These are phyloP conservation scores for Leucoraja erinaceus DNA, from an alignment of 2,113 vertebrate genomes.

Conservation along the genomic window DNA sequence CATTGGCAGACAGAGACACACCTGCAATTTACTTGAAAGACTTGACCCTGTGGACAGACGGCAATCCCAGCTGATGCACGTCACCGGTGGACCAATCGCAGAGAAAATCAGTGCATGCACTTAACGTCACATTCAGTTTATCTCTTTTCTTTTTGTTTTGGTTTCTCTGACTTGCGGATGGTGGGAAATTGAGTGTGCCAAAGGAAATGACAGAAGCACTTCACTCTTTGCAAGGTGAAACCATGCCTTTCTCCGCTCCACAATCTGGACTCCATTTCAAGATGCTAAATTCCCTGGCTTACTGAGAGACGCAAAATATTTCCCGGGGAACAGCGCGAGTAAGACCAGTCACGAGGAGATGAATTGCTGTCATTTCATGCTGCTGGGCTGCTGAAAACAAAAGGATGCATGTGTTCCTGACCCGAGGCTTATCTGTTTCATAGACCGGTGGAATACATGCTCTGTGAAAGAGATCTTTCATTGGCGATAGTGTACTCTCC, in stretches of 20 bases:
- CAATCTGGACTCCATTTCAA: background rate
- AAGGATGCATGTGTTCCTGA: background rate
- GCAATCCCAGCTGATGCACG: background rate
- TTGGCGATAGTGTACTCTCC: background rate
- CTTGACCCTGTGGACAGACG: slow-evolving; percentile 30
- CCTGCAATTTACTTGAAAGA: slow-evolving; percentile 46
- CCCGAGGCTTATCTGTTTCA: background rate
- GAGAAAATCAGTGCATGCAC: slow-evolving; percentile 16
- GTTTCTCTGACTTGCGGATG: background rate
- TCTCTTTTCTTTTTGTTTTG: slow-evolving; percentile 5
- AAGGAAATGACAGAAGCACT: slow-evolving; percentile 2
- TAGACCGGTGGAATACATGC: background rate
- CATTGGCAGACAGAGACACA: slow-evolving; percentile 47
- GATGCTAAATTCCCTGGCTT: slow-evolving; percentile 22
- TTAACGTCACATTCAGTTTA: slow-evolving; percentile 23
- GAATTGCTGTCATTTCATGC: background rate
- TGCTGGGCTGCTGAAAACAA: background rate
- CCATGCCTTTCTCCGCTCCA: background rate
- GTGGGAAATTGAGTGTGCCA: background rate
- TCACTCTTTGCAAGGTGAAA: background rate
- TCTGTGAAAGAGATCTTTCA: background rate
- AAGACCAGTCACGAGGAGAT: background rate
- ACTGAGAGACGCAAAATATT: background rate
- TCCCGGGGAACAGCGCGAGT: background rate
- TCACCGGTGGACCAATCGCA: slow-evolving; percentile 25